Conservation (phyloP, 2,888 invertebrate genomes). For the Lingula anatina region DNA sequence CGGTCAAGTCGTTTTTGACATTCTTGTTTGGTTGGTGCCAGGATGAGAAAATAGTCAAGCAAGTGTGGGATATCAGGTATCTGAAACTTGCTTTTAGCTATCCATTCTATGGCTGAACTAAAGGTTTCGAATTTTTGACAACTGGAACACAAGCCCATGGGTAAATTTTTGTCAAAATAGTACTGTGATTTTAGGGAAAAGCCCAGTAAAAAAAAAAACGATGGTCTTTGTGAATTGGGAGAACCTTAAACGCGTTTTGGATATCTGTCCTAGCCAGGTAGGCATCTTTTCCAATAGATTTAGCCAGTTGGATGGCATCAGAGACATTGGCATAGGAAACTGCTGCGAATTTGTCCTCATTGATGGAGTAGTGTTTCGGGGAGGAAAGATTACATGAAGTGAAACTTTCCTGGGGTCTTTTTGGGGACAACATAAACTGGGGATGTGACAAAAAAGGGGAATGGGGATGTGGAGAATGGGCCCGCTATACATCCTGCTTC, state of each 20-base stretch:
- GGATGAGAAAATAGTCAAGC: too few relatives aligned
- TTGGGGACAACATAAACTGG: too few relatives aligned
- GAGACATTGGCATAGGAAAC: slow-evolving; percentile 29
- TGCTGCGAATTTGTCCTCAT: background rate
- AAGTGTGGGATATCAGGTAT: too few relatives aligned
- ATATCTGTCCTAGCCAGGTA: slow-evolving; percentile 8
- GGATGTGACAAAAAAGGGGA: slow-evolving; percentile 3
- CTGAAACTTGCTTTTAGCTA: too few relatives aligned
- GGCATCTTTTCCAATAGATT: background rate
- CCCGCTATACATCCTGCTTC: slow-evolving; percentile 4
- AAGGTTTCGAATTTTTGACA: too few relatives aligned
- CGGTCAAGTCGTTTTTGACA: too few relatives aligned
- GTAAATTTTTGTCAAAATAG: slow-evolving; percentile 2
- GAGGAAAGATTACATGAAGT: slow-evolving; percentile 6
- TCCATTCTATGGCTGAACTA: too few relatives aligned
- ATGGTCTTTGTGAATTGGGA: background rate
- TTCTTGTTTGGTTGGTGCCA: too few relatives aligned
- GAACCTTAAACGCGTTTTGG: background rate
- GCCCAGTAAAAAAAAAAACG: slow-evolving; percentile 2
- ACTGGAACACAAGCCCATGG: too few relatives aligned
- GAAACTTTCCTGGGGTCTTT: too few relatives aligned
- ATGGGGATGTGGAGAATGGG: slow-evolving; percentile 3
- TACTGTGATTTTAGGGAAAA: background rate
- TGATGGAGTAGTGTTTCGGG: slow-evolving; percentile 2
- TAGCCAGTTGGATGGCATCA: slow-evolving; percentile 74